phyloP scores from a whole-genome alignment of 2,888 invertebrate species.

The Phoronis australis region DNA sequence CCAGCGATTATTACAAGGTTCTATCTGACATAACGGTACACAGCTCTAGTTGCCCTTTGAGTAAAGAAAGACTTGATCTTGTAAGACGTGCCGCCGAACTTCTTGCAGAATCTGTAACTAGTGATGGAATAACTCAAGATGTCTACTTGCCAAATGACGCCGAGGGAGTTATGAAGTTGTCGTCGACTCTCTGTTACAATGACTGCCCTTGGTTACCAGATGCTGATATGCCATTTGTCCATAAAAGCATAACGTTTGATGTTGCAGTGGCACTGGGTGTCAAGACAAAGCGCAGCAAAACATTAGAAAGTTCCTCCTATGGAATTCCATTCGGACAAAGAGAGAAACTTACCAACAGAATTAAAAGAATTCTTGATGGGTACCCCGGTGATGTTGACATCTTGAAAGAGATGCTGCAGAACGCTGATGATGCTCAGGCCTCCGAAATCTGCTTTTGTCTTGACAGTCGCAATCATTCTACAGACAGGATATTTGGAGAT shows the following conservation, averaged over 20 bases:
- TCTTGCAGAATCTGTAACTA: neutral
- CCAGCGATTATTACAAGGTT: too few species aligned
- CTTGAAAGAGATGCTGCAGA: constrained; percentile 44
- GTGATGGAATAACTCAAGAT: constrained; percentile 6
- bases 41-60: too few species aligned
- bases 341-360: constrained; percentile 33
- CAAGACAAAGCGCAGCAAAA: constrained; percentile 15
- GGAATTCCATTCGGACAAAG: constrained; percentile 37
- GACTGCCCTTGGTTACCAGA: constrained; percentile 24
- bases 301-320: constrained; percentile 1
- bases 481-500: constrained; percentile 22
- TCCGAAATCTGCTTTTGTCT: constrained; percentile 39
- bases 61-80: too few species aligned
- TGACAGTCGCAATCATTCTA: constrained; percentile 26
- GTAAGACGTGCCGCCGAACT: too few species aligned
- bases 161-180: constrained; percentile 16
- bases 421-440: constrained; percentile 42
- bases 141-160: constrained; percentile 30
- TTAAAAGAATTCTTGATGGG: constrained; percentile 31
- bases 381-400: constrained; percentile 39
- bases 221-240: constrained; percentile 18
- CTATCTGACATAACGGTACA: too few species aligned
- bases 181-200: constrained; percentile 27
- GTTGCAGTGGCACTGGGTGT: constrained; percentile 27
- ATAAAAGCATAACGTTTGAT: constrained; percentile 23